Percentiles rank a stretch among this genome's conserved stretches.
Conservation (phyloP, 2,797 vertebrate genomes). For the Rhinophrynus dorsalis region DNA sequence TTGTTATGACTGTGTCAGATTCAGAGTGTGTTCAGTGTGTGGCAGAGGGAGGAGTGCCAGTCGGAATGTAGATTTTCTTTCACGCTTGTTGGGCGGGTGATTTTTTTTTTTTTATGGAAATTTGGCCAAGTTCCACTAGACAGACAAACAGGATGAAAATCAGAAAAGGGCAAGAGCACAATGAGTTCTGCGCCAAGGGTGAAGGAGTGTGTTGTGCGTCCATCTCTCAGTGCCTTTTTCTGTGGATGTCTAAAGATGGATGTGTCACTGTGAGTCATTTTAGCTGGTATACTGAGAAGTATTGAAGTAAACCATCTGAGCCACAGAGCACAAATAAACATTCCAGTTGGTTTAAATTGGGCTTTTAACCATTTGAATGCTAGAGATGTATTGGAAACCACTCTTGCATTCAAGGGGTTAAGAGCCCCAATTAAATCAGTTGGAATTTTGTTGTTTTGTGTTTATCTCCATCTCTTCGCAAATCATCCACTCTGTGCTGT, state of each 20-base stretch:
- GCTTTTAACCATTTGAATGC: no score
- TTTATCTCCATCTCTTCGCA: no score
- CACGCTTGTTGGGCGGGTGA: constrained; percentile 18
- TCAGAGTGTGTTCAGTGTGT: constrained; percentile 24
- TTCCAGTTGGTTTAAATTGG: no score
- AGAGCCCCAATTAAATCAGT: no score
- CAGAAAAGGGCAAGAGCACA: constrained; percentile 15
- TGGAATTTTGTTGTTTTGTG: no score
- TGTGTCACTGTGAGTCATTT: neutral
- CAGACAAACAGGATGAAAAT: constrained; percentile 43
- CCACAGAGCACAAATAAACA: no score
- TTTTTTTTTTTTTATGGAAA: constrained; percentile 40
- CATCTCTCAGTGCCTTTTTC: neutral
- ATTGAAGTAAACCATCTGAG: no score
- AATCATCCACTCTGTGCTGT: no score
- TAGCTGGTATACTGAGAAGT: no score
- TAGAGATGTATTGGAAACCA: no score
- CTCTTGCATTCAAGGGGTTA: no score
- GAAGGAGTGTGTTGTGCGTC: neutral
- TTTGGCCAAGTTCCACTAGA: constrained; percentile 21
- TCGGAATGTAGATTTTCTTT: constrained; percentile 32
- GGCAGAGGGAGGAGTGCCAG: constrained; percentile 15
- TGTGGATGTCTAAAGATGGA: neutral
- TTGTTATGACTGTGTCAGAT: constrained; percentile 38
- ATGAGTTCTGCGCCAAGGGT: neutral